A percentile compares a stretch with the other conserved stretches of the same genome.
These are phyloP conservation scores for Nettapus auritus DNA, from an alignment of 2,113 vertebrate species.

Conservation along the genomic window DNA sequence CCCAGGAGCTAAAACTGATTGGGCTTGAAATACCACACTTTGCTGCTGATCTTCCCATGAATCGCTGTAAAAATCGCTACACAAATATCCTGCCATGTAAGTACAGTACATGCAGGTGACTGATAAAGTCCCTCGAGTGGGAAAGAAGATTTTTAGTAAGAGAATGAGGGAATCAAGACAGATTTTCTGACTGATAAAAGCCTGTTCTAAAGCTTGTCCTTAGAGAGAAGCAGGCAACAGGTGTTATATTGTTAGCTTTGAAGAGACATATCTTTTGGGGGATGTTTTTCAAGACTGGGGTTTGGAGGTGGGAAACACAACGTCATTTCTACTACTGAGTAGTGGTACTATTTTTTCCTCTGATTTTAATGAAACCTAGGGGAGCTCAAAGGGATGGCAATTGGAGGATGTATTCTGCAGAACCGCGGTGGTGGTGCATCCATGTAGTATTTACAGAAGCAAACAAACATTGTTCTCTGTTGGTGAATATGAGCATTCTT, in stretches of 20 bases:
- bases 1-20: conserved; percentile 92
- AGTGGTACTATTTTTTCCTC: neutral
- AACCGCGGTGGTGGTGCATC: neutral
- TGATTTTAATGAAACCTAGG: neutral
- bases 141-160: neutral
- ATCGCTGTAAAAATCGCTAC: conserved; percentile 96
- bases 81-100: conserved; percentile 98
- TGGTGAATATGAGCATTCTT: neutral
- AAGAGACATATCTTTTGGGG: neutral
- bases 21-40: conserved; percentile 94
- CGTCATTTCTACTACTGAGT: neutral
- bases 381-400: neutral
- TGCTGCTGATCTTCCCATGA: conserved; percentile 92
- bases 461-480: neutral
- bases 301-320: neutral
- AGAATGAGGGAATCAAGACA: neutral
- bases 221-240: neutral
- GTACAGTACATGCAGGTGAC: neutral
- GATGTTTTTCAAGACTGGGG: neutral
- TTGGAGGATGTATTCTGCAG: neutral
- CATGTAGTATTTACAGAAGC: neutral
- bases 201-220: neutral
- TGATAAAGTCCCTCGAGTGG: neutral
- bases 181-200: neutral
- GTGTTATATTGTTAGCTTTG: neutral